Conservation (phyloP, 2,113 vertebrate genomes). For the Penelope pileata region DNA sequence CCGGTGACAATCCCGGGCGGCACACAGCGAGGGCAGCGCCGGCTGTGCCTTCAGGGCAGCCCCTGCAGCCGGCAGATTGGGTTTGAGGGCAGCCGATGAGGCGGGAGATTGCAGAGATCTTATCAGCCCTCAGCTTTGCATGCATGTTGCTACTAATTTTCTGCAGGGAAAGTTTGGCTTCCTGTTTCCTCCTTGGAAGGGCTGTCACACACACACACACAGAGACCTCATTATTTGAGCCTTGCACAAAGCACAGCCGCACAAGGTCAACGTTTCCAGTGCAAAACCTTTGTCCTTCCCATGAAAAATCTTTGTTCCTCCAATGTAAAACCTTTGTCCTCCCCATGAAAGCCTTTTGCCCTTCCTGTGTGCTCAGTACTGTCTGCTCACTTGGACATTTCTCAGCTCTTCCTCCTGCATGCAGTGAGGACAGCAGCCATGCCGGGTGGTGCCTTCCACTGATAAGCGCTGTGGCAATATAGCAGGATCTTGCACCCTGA, state of each 20-base stretch:
- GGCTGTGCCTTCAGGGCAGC: background rate
- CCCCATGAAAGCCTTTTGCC: background rate
- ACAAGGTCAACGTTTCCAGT: background rate
- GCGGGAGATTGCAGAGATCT: background rate
- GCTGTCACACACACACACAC: fast-evolving
- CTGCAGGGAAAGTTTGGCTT: background rate
- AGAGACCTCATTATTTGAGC: background rate
- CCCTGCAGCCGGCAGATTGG: background rate
- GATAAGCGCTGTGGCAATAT: background rate
- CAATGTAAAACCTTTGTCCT: background rate
- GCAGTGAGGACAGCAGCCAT: no score
- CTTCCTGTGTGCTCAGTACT: background rate
- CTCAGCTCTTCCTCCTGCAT: background rate
- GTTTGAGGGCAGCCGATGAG: background rate
- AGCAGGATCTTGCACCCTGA: slow-evolving; percentile 6
- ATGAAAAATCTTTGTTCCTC: no score
- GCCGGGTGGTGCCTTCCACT: no score
- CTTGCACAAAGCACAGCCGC: background rate
- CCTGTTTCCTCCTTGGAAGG: background rate
- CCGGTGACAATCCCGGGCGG: no score
- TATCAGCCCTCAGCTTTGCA: background rate
- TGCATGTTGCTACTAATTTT: slow-evolving; percentile 17
- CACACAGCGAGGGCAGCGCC: background rate
- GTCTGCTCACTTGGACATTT: fast-evolving
- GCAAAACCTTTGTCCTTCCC: background rate